Percentiles rank a stretch among this genome's conserved stretches.
Conservation (phyloP, 2,113 vertebrate genomes). For the Clinocottus analis region DNA sequence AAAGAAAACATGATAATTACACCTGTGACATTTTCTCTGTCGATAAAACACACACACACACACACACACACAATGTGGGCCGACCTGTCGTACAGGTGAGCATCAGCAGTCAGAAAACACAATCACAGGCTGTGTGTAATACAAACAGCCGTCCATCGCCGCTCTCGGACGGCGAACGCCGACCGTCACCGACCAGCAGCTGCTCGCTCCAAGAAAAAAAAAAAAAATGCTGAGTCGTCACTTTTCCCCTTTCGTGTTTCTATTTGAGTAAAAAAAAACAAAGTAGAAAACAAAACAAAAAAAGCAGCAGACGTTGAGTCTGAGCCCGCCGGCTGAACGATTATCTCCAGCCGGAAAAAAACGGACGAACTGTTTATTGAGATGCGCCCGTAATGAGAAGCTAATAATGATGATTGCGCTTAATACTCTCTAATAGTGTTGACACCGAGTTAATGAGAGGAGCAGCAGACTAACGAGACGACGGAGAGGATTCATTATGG, state of each 20-base stretch:
- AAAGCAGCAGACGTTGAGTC: not conserved
- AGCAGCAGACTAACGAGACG: not conserved
- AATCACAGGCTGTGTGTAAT: conserved; percentile 68
- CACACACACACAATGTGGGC: conserved; percentile 21
- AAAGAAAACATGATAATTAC: not conserved
- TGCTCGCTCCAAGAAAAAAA: too few relatives aligned
- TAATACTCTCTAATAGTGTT: conserved; percentile 3
- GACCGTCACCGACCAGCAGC: conserved; percentile 10
- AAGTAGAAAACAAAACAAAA: not conserved
- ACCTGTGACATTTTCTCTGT: not conserved
- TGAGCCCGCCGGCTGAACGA: not conserved
- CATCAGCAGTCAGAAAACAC: conserved; percentile 34
- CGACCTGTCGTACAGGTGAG: conserved; percentile 49
- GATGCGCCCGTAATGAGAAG: not conserved
- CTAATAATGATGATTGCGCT: not conserved
- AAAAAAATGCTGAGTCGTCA: conserved; percentile 35
- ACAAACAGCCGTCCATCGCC: conserved; percentile 57
- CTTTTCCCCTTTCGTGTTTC: not conserved
- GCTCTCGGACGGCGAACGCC: conserved; percentile 6
- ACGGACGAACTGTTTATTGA: not conserved
- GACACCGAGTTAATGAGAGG: not conserved
- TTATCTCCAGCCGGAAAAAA: not conserved
- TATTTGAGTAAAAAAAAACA: not conserved
- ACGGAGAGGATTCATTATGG: too few relatives aligned
- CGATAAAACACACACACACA: not conserved